phyloP scores from a whole-genome alignment of 2,113 vertebrate genomes.

The Nothocercus nigrocapillus region DNA sequence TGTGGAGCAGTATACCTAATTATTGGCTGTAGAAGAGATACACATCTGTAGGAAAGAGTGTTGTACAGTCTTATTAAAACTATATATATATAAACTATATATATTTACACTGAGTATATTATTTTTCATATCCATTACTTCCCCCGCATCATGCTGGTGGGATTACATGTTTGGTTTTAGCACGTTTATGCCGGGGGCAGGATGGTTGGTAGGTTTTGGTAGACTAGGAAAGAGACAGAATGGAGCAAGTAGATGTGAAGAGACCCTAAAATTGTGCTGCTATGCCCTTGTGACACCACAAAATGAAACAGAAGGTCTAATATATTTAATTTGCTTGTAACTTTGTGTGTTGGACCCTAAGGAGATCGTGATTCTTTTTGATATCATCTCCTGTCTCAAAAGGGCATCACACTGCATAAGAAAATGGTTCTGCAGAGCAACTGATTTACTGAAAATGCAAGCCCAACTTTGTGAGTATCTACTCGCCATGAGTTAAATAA shows the following conservation, averaged over 20 bases:
- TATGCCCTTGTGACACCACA: not conserved
- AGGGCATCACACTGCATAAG: not conserved
- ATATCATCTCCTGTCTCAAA: fast-evolving
- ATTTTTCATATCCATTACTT: not conserved
- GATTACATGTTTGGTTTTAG: not conserved
- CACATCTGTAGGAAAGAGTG: not conserved
- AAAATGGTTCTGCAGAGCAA: not conserved
- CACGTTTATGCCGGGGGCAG: not conserved
- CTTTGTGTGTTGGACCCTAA: not conserved
- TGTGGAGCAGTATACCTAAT: not conserved
- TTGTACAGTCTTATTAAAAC: not conserved
- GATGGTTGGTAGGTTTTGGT: not conserved
- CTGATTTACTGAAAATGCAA: not conserved
- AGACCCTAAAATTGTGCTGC: not conserved
- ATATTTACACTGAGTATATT: not conserved
- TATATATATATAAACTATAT: no score
- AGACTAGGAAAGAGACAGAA: not conserved
- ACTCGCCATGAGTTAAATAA: not conserved
- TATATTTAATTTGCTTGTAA: not conserved
- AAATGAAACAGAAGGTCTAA: not conserved
- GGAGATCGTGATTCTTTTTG: not conserved
- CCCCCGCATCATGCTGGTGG: not conserved
- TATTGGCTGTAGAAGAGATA: not conserved
- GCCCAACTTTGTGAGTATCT: not conserved
- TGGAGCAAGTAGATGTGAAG: not conserved